Evolutionary conservation across 23 tunicate species (phyloP).

Genomic region (Ciona savignyi): DNA sequence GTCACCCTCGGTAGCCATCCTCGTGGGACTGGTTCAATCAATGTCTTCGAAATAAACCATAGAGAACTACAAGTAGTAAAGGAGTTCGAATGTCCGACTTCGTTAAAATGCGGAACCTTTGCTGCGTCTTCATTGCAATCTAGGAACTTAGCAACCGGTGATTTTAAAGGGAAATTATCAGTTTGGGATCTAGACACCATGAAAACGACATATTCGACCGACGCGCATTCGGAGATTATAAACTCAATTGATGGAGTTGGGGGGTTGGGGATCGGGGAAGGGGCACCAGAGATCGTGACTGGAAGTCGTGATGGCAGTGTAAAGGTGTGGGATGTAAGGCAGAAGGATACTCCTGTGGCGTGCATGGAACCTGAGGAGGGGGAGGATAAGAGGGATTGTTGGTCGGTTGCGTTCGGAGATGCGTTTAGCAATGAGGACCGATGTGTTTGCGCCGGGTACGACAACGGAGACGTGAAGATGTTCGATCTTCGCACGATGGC

Average conservation of each 20-base stretch:
- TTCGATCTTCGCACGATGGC: constrained; percentile 89
- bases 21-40: constrained; percentile 82
- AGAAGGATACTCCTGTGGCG: constrained; percentile 88
- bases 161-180: constrained; percentile 71
- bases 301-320: constrained; percentile 96
- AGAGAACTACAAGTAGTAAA: constrained; percentile 53
- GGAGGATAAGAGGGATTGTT: constrained; percentile 77
- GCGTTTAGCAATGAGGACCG: constrained; percentile 80
- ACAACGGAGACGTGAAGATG: constrained; percentile 95
- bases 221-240: constrained; percentile 83
- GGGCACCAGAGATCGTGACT: constrained; percentile 95
- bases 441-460: constrained; percentile 93
- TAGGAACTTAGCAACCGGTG: constrained; percentile 91
- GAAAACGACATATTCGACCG: constrained; percentile 39
- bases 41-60: constrained; percentile 58
- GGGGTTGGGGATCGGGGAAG: constrained; percentile 92
- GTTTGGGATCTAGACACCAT: constrained; percentile 83
- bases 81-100: constrained; percentile 49
- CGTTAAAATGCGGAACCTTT: constrained; percentile 91
- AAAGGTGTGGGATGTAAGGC: constrained; percentile 95
- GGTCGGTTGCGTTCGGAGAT: constrained; percentile 98
- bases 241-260: constrained; percentile 96
- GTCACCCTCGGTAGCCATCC: constrained; percentile 90
- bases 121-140: constrained; percentile 87
- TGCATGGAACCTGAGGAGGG: constrained; percentile 95